Conservation (phyloP, 2,888 invertebrate genomes). For the Eubasilissa splendida region DNA sequence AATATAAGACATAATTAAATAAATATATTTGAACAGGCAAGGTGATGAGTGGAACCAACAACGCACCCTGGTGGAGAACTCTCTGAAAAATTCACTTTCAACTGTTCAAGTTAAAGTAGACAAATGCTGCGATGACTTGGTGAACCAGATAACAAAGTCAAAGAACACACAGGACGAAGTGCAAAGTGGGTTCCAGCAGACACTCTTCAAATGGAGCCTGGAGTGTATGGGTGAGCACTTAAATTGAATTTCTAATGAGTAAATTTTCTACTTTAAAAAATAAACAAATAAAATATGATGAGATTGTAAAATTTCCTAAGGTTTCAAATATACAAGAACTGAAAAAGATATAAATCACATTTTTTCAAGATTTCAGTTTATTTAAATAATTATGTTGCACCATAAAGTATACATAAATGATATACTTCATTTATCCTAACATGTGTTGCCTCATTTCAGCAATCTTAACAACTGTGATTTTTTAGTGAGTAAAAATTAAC, state of each 20-base stretch:
- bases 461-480: too few species aligned
- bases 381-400: too few species aligned
- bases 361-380: too few species aligned
- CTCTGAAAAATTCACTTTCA: conserved; percentile 65
- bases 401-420: too few species aligned
- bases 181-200: conserved; percentile 71
- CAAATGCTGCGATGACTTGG: conserved; percentile 65
- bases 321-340: too few species aligned
- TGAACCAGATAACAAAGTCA: conserved; percentile 66
- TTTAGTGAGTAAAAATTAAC: too few species aligned
- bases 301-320: not conserved
- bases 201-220: conserved; percentile 79
- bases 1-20: not conserved
- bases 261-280: not conserved
- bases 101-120: conserved; percentile 67
- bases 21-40: conserved; percentile 64
- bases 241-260: not conserved
- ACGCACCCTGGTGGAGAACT: conserved; percentile 69
- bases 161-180: conserved; percentile 79
- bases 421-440: too few species aligned
- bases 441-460: too few species aligned
- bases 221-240: conserved; percentile 73
- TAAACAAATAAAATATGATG: not conserved
- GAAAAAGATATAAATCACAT: too few species aligned
- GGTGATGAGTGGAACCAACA: conserved; percentile 76